Base-by-base conservation (phyloP, 2,888 invertebrate species). In the Lordiphosa fenestrarum region DNA sequence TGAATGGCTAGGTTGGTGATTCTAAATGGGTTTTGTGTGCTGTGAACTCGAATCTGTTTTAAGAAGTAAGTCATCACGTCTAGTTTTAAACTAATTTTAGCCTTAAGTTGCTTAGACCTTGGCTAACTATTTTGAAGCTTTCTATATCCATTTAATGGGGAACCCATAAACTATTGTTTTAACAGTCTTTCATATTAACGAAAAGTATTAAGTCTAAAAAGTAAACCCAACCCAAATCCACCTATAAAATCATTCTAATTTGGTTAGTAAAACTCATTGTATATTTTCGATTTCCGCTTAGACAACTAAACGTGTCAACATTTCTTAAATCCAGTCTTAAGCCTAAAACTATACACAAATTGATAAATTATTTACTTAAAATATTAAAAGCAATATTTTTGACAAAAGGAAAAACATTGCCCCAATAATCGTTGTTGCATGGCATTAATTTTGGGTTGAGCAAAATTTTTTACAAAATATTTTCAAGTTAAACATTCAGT, bases 241-340 rank as follows among this genome's bases (percentile, higher is more conserved):
- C 0, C 3, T 15, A 2, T 15, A 15, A 15, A 36, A 19, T 12
- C 30, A 9, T 10, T 30, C 3, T 33, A 36, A 35, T 33, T 59
- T 39, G 50, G 63, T 64, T 64, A 64, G 64, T 64, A 57, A 57
- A 57, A 64, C 44, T 47, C 23, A 10, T 15, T 52, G 51, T 64
- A 63, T 63, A 64, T 48, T 39, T 36, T 55, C 15, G 19, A 13
- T 54, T 41, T 35, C 6, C 39, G 30, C 10, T 54, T 61, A 38
- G 38, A 12, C 3, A 0, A 33, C 35, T 60, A 60, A 12, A 19
- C 23, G 48, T 55, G 21, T 55, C 42, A 49, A 23, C 10, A 39
- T 25, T 53, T 35, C 33, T 12, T 36, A 41, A 54, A 30, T 61
- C 38, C 9, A 53, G 41, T 41, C 52, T 41, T 41, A 19, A 57